Evolutionary conservation across 1,140 invertebrate species (phyloP), one percentile per base, ranked within the genome.

Genomic region (Oreohelix idahoensis): DNA sequence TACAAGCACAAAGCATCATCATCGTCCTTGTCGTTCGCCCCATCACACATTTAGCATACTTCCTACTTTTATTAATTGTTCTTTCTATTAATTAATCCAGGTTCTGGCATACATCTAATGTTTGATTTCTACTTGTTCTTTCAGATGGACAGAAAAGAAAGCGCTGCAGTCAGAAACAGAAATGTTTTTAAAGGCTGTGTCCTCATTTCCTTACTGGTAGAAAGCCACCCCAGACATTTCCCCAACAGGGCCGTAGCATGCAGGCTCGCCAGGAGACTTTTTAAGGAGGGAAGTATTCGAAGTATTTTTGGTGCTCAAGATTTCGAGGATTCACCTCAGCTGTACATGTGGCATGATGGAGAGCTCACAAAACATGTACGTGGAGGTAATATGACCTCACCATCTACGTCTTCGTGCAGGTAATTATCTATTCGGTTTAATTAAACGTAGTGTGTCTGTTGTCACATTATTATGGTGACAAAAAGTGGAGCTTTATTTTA

Each of bases 311-410:
- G 88, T 66, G 85, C 87, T 39, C 82, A 71, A 29, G 78, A 81
- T 53, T 92, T 92, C 84, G 89, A 92, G 75, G 91, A 92, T 80
- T 89, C 89, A 58, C 87, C 88, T 26, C 87, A 90, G 42, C 81
- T 90, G 66, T 92, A 90, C 79, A 82, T 86, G 36, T 92, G 91
- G 91, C 77, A 84, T 32, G 87, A 91, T 83, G 82, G 88, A 51
- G 86, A 87, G 36, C 75, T 73, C 51, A 35, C 36, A 53, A 39
- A 75, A 82, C n/a, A n/a, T n/a, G n/a, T n/a, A n/a, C n/a, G n/a
- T n/a, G n/a, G n/a, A n/a, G n/a, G n/a, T n/a, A n/a, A n/a, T n/a
- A n/a, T n/a, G n/a, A 78, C 38, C 86, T 81, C 88, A 81, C 87
- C 88, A 81, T 78, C 86, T 1, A 53, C 78, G 35, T 51, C 71